Evolutionary conservation across 1,140 invertebrate species (phyloP).

Genomic region (Eubasilissa regina): DNA sequence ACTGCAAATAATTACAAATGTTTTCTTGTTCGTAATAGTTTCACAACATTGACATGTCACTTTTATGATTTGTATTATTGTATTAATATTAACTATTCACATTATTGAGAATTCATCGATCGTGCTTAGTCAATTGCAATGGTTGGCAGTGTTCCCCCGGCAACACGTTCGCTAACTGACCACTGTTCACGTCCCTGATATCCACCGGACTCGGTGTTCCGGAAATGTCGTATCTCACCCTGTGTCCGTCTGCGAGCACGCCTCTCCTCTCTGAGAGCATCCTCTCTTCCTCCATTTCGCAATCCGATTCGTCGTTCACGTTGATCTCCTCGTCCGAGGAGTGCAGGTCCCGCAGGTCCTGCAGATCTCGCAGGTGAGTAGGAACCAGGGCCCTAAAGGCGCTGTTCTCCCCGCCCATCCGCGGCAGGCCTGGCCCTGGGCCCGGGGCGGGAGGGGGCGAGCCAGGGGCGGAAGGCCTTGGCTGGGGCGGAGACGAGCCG

Average conservation of each 20-base stretch:
- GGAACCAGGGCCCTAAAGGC: slow-evolving; percentile 84
- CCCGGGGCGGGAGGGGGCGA: slow-evolving; percentile 73
- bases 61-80: no score
- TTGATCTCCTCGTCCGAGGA: slow-evolving; percentile 80
- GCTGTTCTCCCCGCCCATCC: slow-evolving; percentile 90
- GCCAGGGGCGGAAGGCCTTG: slow-evolving; percentile 64
- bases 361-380: slow-evolving; percentile 65
- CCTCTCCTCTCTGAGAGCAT: slow-evolving; percentile 1
- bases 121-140: slow-evolving; percentile 70
- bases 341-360: slow-evolving; percentile 63
- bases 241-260: no score
- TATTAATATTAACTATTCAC: no score
- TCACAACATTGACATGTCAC: no score
- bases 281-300: slow-evolving; percentile 62
- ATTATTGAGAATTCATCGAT: slow-evolving; percentile 63
- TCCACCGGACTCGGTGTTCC: slow-evolving; percentile 65
- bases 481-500: slow-evolving; percentile 70
- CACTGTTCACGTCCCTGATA: background rate
- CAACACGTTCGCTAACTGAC: slow-evolving; percentile 49
- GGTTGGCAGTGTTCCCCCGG: slow-evolving; percentile 63
- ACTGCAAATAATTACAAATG: no score
- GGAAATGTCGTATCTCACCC: slow-evolving; percentile 62
- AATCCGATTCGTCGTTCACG: slow-evolving; percentile 77
- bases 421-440: slow-evolving; percentile 71
- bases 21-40: no score